Conservation (phyloP, 1,140 invertebrate species). For the Drosophila persimilis region DNA sequence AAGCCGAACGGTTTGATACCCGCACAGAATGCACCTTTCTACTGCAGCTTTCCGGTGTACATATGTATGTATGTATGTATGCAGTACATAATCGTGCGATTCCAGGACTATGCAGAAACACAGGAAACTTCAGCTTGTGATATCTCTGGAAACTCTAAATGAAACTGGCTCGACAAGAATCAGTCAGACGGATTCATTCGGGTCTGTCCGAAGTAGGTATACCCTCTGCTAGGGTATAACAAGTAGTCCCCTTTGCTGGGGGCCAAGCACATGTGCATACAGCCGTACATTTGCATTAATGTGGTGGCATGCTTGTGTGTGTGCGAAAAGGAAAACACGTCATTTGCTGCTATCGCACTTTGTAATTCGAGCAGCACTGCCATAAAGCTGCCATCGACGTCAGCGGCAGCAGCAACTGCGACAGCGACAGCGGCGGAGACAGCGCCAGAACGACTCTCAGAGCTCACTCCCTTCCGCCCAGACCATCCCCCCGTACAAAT, state of each 20-base stretch:
- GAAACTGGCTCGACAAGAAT: too few species aligned
- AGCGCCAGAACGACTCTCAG: slow-evolving; percentile 16
- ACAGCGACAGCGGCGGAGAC: slow-evolving; percentile 6
- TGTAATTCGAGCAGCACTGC: slow-evolving; percentile 53
- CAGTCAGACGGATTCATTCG: too few species aligned
- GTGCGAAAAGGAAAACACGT: slow-evolving; percentile 58
- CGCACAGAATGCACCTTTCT: too few species aligned
- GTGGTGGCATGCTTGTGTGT: neutral
- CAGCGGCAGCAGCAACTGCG: slow-evolving; percentile 1
- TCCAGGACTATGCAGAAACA: too few species aligned
- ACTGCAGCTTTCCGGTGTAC: too few species aligned
- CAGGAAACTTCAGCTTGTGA: too few species aligned
- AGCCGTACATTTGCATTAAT: slow-evolving; percentile 2
- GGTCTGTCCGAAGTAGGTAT: too few species aligned
- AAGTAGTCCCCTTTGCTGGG: slow-evolving; percentile 64
- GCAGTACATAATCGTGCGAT: too few species aligned
- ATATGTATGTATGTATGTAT: too few species aligned
- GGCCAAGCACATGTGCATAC: slow-evolving; percentile 35
- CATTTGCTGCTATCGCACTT: slow-evolving; percentile 71
- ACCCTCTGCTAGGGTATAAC: neutral
- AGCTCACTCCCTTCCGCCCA: slow-evolving; percentile 62
- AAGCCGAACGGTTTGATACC: too few species aligned
- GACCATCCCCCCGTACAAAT: slow-evolving; percentile 49
- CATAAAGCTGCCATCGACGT: slow-evolving; percentile 1
- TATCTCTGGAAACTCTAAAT: too few species aligned